Percentiles rank a stretch among this genome's conserved stretches.
Evolutionary conservation across 1,140 invertebrate species (phyloP).

Genomic region (Diabrotica undecimpunctata): DNA sequence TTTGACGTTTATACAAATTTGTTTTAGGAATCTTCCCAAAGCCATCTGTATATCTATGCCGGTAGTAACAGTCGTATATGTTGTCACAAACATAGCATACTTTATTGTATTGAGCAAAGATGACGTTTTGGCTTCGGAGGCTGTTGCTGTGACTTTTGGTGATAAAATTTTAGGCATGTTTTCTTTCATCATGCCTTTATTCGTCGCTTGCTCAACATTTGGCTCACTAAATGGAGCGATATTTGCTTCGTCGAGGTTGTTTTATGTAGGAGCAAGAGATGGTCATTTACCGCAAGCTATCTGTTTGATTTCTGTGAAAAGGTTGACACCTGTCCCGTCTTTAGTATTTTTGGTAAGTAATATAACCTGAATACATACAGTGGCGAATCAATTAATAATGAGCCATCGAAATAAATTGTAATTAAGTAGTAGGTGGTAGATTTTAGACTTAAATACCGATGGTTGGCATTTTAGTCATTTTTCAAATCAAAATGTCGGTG

Average conservation of each 20-base stretch:
- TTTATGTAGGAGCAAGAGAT: conserved; percentile 89
- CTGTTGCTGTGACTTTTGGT: conserved; percentile 90
- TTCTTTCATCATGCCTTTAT: conserved; percentile 84
- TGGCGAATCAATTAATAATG: no score
- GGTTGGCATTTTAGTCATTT: no score
- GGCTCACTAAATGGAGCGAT: conserved; percentile 85
- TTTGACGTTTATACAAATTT: conserved; percentile 13
- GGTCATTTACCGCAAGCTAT: conserved; percentile 86
- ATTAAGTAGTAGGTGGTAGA: no score
- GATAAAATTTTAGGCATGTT: conserved; percentile 73
- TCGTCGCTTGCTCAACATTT: conserved; percentile 84
- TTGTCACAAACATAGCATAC: conserved; percentile 87
- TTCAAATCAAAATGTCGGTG: no score
- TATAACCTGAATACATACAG: no score
- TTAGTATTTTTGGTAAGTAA: conserved; percentile 82
- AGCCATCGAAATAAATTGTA: no score
- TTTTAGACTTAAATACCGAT: no score
- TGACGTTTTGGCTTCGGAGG: conserved; percentile 77
- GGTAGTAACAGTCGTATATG: conserved; percentile 83
- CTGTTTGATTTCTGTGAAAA: conserved; percentile 80
- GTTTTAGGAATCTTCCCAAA: conserved; percentile 76
- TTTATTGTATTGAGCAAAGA: conserved; percentile 78
- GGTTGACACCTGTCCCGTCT: conserved; percentile 86
- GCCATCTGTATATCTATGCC: conserved; percentile 92
- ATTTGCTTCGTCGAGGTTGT: conserved; percentile 80